Conservation (phyloP, 2,113 vertebrate species). For the Oxyruncus cristatus region DNA sequence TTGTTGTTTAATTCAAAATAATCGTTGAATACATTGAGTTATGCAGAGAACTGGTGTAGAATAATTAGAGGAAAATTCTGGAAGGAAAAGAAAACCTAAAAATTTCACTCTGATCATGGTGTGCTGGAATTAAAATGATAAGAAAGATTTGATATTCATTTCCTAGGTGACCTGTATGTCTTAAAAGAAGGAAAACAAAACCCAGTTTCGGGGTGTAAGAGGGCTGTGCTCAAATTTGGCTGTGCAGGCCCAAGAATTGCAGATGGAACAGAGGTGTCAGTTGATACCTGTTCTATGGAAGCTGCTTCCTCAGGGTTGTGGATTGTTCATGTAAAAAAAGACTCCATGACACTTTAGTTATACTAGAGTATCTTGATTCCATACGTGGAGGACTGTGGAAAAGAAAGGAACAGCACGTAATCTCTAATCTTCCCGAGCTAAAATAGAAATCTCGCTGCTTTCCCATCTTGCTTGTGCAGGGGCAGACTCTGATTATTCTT, state of each 20-base stretch:
- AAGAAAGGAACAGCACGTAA: background rate
- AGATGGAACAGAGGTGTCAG: background rate
- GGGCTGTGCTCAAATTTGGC: background rate
- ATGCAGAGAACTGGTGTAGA: background rate
- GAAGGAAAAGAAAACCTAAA: background rate
- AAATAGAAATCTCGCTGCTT: background rate
- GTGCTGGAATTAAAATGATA: background rate
- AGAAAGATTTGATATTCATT: background rate
- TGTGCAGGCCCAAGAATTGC: background rate
- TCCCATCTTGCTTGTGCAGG: background rate
- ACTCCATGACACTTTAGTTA: rapidly evolving
- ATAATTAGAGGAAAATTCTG: background rate
- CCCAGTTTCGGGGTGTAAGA: background rate
- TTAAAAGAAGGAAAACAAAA: background rate
- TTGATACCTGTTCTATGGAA: background rate
- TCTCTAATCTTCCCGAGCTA: background rate
- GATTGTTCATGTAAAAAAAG: background rate
- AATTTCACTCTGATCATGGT: background rate
- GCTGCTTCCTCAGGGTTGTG: background rate
- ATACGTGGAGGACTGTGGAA: background rate
- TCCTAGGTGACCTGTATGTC: background rate
- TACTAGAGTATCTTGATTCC: background rate
- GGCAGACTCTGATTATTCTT: background rate
- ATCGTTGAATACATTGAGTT: background rate
- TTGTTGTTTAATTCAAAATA: background rate